Conservation (phyloP, 2,888 invertebrate species). For the Drosophila cyrtoloma region DNA sequence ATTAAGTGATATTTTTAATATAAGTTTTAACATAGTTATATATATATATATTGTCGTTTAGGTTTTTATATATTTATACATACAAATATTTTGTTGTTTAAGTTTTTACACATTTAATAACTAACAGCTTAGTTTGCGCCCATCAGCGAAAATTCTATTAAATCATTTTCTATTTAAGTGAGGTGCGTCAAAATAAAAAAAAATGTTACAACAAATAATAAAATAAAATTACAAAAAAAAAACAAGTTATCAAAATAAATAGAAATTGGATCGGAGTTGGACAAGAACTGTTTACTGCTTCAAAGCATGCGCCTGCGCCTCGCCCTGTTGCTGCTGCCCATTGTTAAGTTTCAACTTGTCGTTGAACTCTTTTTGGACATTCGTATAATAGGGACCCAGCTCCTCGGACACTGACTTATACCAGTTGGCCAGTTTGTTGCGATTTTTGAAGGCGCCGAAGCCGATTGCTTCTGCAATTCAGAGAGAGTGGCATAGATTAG, state of each 20-base stretch:
- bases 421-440: slow-evolving; percentile 88
- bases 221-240: slow-evolving; percentile 8
- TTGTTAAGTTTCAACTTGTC: slow-evolving; percentile 72
- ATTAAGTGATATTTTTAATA: slow-evolving; percentile 2
- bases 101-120: slow-evolving; percentile 32
- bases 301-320: slow-evolving; percentile 73
- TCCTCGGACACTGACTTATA: slow-evolving; percentile 87
- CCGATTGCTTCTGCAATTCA: slow-evolving; percentile 87
- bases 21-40: background rate
- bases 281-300: slow-evolving; percentile 64
- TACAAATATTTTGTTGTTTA: slow-evolving; percentile 10
- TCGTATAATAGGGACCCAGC: slow-evolving; percentile 88
- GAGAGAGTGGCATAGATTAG: slow-evolving; percentile 1
- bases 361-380: slow-evolving; percentile 86
- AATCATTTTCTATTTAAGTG: slow-evolving; percentile 3
- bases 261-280: slow-evolving; percentile 5
- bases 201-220: slow-evolving; percentile 2
- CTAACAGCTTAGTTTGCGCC: slow-evolving; percentile 16
- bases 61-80: slow-evolving; percentile 5
- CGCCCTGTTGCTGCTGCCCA: slow-evolving; percentile 61
- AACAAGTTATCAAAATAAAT: slow-evolving; percentile 16
- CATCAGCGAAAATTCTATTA: background rate
- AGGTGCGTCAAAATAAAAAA: slow-evolving; percentile 6
- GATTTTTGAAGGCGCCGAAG: slow-evolving; percentile 87
- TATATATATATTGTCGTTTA: background rate